A percentile compares a stretch with the other conserved stretches of the same genome.
Conservation (phyloP, 2,797 vertebrate species). For the Heliangelus exortis region DNA sequence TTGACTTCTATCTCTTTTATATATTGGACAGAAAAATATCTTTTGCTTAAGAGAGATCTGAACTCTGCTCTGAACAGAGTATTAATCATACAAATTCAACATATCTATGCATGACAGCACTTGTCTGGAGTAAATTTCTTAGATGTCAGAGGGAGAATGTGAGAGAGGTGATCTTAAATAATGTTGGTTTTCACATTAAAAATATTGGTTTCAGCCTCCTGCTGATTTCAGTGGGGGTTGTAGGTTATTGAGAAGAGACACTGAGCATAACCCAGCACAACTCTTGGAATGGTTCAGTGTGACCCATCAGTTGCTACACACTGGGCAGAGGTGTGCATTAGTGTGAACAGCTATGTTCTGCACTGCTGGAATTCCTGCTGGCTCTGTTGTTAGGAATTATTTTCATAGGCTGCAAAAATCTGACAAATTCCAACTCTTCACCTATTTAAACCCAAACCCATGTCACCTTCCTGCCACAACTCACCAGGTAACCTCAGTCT, state of each 20-base stretch:
- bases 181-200: background rate
- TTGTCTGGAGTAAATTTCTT: background rate
- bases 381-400: background rate
- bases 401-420: background rate
- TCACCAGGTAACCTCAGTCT: background rate
- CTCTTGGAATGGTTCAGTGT: background rate
- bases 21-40: background rate
- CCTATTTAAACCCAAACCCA: background rate
- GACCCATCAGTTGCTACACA: background rate
- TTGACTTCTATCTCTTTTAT: background rate
- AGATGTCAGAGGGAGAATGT: background rate
- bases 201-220: background rate
- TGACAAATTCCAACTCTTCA: background rate
- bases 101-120: background rate
- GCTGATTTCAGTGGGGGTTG: background rate
- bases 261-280: background rate
- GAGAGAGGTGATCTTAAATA: background rate
- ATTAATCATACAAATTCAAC: background rate
- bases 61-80: background rate
- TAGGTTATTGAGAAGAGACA: background rate
- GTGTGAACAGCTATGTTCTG: background rate
- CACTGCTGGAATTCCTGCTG: background rate
- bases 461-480: background rate
- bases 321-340: background rate
- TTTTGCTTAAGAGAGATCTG: background rate